Percentiles rank a stretch among this genome's conserved stretches.
These are phyloP conservation scores for Torymus auratus DNA, from an alignment of 2,888 invertebrate species.

Conservation along the genomic window DNA sequence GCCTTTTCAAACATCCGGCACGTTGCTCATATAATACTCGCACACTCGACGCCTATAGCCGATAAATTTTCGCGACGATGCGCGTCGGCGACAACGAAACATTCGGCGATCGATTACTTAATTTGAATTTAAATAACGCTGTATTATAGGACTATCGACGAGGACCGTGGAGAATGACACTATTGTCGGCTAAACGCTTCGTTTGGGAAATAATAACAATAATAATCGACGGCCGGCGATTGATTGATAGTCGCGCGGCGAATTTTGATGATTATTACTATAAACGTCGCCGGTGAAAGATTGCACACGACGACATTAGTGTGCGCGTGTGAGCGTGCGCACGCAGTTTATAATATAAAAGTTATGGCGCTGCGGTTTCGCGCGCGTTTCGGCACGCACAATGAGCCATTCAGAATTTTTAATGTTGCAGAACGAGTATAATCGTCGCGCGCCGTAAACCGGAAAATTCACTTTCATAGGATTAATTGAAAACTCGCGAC, in stretches of 20 bases:
- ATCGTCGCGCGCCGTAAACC: too few relatives aligned
- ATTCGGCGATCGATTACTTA: slow-evolving; percentile 41
- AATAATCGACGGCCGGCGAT: slow-evolving; percentile 12
- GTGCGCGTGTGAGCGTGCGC: not conserved
- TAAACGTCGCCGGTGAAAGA: too few relatives aligned
- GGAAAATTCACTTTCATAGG: too few relatives aligned
- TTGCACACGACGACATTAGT: slow-evolving; percentile 1
- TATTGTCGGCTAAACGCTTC: slow-evolving; percentile 43
- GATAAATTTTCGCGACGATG: slow-evolving; percentile 40
- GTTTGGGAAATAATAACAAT: slow-evolving; percentile 31
- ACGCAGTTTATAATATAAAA: not conserved
- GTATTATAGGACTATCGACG: not conserved
- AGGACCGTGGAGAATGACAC: slow-evolving; percentile 13
- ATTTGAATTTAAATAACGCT: slow-evolving; percentile 41
- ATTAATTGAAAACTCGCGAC: too few relatives aligned
- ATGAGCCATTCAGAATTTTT: slow-evolving; percentile 30
- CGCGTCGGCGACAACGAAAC: slow-evolving; percentile 13
- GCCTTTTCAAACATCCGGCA: slow-evolving; percentile 23
- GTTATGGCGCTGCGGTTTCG: slow-evolving; percentile 3
- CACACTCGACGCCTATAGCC: too few relatives aligned
- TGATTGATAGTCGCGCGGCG: slow-evolving; percentile 42
- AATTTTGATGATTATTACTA: slow-evolving; percentile 37
- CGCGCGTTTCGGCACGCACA: slow-evolving; percentile 23
- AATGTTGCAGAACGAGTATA: not conserved
- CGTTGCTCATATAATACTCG: not conserved